phyloP scores from a whole-genome alignment of 2,888 invertebrate species.

The Scaeva pyrastri region DNA sequence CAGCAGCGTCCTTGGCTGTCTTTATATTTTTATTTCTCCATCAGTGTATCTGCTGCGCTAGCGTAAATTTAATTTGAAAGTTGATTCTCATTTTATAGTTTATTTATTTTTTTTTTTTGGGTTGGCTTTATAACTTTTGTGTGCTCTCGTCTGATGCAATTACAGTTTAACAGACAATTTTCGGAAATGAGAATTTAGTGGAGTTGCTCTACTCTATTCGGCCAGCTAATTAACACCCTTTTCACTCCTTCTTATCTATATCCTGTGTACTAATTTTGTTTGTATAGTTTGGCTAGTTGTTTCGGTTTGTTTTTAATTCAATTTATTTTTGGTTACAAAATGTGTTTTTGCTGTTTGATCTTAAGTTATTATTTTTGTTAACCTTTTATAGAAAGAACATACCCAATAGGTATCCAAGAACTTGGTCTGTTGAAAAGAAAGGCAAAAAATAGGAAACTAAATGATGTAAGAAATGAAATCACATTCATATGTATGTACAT shows the following conservation, averaged over 20 bases:
- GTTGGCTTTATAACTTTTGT: slow-evolving; percentile 74
- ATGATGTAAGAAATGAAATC: no score
- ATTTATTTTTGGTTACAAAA: not conserved
- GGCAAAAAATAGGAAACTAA: no score
- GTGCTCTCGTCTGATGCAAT: slow-evolving; percentile 72
- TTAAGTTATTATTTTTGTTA: not conserved
- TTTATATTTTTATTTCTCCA: slow-evolving; percentile 14
- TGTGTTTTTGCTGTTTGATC: not conserved
- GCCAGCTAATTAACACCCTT: not conserved
- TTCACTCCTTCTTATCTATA: not conserved
- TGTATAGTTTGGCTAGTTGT: not conserved
- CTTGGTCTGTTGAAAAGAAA: no score
- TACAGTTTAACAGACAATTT: slow-evolving; percentile 75
- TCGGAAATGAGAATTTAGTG: slow-evolving; percentile 69
- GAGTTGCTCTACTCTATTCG: not conserved
- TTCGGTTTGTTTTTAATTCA: not conserved
- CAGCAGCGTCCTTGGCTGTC: slow-evolving; percentile 43
- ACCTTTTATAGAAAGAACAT: not conserved
- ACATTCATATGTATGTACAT: no score
- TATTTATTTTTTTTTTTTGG: slow-evolving; percentile 26
- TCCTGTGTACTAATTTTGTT: not conserved
- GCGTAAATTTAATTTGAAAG: slow-evolving; percentile 75
- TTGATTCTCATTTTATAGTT: slow-evolving; percentile 62
- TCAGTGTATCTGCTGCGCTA: slow-evolving; percentile 33
- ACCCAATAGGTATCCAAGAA: not conserved